These are phyloP conservation scores for Drosophila pseudoananassae DNA, from an alignment of 1,140 invertebrate genomes.

Conservation along the genomic window DNA sequence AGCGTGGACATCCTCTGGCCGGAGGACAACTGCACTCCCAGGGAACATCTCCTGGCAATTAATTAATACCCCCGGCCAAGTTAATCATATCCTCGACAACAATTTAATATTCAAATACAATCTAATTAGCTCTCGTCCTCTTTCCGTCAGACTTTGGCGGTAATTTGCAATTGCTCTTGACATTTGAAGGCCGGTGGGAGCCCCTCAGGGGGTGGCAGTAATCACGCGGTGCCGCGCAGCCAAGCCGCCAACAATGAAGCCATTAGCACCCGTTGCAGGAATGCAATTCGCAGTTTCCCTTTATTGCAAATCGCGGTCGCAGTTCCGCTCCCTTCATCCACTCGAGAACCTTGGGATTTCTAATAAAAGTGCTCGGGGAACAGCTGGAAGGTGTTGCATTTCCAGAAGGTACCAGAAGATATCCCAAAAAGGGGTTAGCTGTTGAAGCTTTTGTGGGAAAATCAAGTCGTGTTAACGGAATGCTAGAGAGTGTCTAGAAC, in stretches of 20 bases:
- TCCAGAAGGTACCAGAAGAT: slow-evolving; percentile 7
- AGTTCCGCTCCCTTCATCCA: slow-evolving; percentile 2
- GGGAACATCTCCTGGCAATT: slow-evolving; percentile 12
- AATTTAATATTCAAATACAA: slow-evolving; percentile 44
- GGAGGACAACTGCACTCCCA: slow-evolving; percentile 11
- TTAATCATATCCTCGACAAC: slow-evolving; percentile 23
- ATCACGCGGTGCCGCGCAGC: background rate
- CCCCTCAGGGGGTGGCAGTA: background rate
- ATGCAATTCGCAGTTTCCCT: slow-evolving; percentile 49
- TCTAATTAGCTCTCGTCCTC: slow-evolving; percentile 27
- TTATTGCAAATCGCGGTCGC: slow-evolving; percentile 30
- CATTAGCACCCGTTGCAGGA: slow-evolving; percentile 37
- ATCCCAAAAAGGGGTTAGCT: slow-evolving; percentile 9
- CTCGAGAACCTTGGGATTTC: background rate
- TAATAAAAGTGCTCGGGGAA: slow-evolving; percentile 25
- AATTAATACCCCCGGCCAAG: slow-evolving; percentile 28
- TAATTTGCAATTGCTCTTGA: slow-evolving; percentile 5
- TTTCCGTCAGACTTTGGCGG: background rate
- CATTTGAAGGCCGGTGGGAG: slow-evolving; percentile 33
- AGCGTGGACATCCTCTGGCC: slow-evolving; percentile 3
- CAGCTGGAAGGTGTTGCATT: slow-evolving; percentile 6
- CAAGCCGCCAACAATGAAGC: slow-evolving; percentile 30
- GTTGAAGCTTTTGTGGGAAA: slow-evolving; percentile 35
- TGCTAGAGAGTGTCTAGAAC: background rate
- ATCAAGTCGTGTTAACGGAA: slow-evolving; percentile 18